These are phyloP conservation scores for Jaculus jaculus DNA, from an alignment of 2,113 vertebrate species.

Conservation along the genomic window DNA sequence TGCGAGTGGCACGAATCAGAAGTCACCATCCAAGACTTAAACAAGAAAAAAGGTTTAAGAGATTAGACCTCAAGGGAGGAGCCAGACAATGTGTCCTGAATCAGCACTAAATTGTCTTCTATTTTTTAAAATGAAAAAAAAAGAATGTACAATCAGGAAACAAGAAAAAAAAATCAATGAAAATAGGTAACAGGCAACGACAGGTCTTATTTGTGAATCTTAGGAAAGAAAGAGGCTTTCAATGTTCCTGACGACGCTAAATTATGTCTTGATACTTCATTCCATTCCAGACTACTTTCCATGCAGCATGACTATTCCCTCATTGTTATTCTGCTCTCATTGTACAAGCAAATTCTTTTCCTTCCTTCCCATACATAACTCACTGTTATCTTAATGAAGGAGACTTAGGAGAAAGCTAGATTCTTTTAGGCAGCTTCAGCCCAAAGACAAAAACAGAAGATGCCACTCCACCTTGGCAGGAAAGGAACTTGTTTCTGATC, in stretches of 20 bases:
- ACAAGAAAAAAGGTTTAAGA: neutral
- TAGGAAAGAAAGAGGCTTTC: neutral
- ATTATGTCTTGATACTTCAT: neutral
- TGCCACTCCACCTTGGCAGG: too few species aligned
- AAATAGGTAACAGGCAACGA: neutral
- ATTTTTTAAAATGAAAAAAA: neutral
- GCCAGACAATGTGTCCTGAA: neutral
- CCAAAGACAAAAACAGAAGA: too few species aligned
- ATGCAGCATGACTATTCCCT: neutral
- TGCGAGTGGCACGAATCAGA: neutral
- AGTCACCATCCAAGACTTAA: neutral
- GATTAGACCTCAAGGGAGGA: neutral
- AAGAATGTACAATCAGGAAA: neutral
- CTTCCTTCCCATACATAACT: neutral
- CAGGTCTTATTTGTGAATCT: too few species aligned
- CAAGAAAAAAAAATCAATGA: neutral
- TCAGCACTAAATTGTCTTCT: neutral
- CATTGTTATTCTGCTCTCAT: neutral
- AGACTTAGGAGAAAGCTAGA: too few species aligned
- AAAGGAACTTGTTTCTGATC: too few species aligned
- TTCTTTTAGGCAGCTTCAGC: too few species aligned
- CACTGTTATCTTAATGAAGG: neutral
- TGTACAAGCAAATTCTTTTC: accelerated
- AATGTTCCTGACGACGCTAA: neutral
- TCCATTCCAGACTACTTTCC: neutral